Percentiles rank a stretch among this genome's conserved stretches.
These are phyloP conservation scores for Agapornis canus DNA, from an alignment of 2,797 vertebrate species.

Conservation along the genomic window DNA sequence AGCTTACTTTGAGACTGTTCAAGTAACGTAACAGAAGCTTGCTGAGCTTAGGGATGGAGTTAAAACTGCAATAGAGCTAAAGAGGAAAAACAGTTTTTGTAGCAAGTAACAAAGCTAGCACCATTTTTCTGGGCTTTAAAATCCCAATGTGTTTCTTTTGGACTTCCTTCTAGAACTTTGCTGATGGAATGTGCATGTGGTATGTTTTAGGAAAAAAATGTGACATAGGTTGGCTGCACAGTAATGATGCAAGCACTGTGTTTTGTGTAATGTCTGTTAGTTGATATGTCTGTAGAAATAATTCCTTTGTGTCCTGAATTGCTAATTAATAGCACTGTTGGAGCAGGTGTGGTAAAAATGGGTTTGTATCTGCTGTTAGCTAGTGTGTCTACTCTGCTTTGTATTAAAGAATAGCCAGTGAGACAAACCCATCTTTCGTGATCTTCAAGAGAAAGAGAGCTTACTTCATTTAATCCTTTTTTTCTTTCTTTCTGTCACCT, in stretches of 20 bases:
- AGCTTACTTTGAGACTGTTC: not conserved
- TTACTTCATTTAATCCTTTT: not conserved
- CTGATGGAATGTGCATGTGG: not conserved
- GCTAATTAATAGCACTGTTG: not conserved
- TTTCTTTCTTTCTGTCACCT: not conserved
- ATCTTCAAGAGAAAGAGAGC: not conserved
- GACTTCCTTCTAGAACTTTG: not conserved
- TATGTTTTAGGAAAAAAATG: not conserved
- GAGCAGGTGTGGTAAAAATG: not conserved
- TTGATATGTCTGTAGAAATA: not conserved
- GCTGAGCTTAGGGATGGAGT: not conserved
- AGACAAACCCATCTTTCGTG: not conserved
- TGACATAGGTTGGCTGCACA: not conserved
- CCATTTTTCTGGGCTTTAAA: not conserved
- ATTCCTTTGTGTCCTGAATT: not conserved
- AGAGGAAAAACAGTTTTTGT: not conserved
- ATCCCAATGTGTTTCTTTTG: not conserved
- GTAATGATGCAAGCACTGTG: not conserved
- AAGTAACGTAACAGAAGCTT: not conserved
- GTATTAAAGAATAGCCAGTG: not conserved
- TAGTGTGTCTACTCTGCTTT: not conserved
- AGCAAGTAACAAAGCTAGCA: not conserved
- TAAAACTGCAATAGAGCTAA: not conserved
- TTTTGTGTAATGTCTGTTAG: not conserved
- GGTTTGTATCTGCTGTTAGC: not conserved